Evolutionary conservation across 2,888 invertebrate genomes (phyloP).

Genomic region (Cryptus viduatorius): DNA sequence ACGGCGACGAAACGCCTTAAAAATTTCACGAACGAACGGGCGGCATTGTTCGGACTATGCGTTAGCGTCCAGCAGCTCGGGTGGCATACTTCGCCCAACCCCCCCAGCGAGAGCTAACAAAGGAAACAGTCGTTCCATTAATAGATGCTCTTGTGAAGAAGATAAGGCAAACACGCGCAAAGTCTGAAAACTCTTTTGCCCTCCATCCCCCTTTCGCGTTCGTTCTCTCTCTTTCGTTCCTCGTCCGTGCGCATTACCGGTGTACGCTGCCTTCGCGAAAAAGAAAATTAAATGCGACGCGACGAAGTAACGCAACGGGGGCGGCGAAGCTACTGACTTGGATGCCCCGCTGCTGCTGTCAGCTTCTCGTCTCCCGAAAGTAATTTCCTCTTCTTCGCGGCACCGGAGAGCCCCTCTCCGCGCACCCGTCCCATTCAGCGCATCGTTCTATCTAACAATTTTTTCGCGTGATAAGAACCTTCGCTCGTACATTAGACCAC

Average conservation of each 20-base stretch:
- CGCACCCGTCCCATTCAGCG: conserved; percentile 38
- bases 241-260: conserved; percentile 18
- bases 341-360: conserved; percentile 60
- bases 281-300: conserved; percentile 65
- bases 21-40: conserved; percentile 51
- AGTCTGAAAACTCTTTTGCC: conserved; percentile 38
- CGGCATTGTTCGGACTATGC: conserved; percentile 54
- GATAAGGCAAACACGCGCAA: conserved; percentile 43
- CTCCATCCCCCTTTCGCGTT: background rate
- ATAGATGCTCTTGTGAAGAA: conserved; percentile 60
- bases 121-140: conserved; percentile 68
- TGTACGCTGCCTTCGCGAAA: conserved; percentile 7
- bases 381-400: conserved; percentile 63
- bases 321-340: conserved; percentile 31
- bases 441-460: conserved; percentile 52
- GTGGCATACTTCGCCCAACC: conserved; percentile 47
- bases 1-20: conserved; percentile 40
- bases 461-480: conserved; percentile 62
- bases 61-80: conserved; percentile 26
- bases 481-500: conserved; percentile 31
- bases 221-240: conserved; percentile 1
- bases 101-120: conserved; percentile 46
- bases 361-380: conserved; percentile 67
- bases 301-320: conserved; percentile 45
- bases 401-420: background rate